These are phyloP conservation scores for Zaprionus capensis DNA, from an alignment of 1,140 invertebrate genomes.

Conservation along the genomic window DNA sequence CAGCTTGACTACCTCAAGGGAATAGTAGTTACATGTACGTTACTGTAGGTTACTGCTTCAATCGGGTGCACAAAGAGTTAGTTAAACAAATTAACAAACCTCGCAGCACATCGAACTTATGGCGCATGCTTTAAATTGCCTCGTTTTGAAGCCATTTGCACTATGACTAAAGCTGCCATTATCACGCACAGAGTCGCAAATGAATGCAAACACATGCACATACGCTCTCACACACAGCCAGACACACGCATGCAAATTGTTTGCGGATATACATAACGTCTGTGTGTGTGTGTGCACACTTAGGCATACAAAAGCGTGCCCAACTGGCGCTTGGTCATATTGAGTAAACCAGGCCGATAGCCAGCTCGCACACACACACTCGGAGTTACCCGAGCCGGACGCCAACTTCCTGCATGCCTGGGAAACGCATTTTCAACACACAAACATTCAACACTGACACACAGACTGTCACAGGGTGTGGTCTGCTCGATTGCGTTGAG, in stretches of 20 bases:
- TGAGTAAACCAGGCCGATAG: conserved; percentile 53
- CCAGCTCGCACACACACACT: conserved; percentile 9
- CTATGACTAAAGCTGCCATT: conserved; percentile 58
- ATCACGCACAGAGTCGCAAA: conserved; percentile 43
- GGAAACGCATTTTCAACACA: conserved; percentile 28
- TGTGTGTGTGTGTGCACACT: conserved; percentile 15
- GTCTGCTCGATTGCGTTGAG: conserved; percentile 21
- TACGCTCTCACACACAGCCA: conserved; percentile 12
- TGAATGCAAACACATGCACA: conserved; percentile 20
- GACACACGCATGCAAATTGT: conserved; percentile 37
- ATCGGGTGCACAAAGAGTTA: not conserved
- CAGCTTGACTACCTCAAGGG: no score
- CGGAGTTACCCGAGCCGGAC: conserved; percentile 52
- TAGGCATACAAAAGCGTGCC: conserved; percentile 52
- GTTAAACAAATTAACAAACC: conserved; percentile 57
- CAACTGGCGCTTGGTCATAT: conserved; percentile 68
- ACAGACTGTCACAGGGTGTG: not conserved
- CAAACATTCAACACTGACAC: not conserved
- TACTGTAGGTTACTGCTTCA: not conserved
- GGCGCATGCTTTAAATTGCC: conserved; percentile 53
- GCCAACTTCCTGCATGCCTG: conserved; percentile 38
- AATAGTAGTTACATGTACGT: no score
- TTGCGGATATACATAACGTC: conserved; percentile 21
- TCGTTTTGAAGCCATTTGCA: conserved; percentile 41
- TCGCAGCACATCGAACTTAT: conserved; percentile 14